phyloP scores from a whole-genome alignment of 92 coral and sea anemone genomes.

The Epizoanthus ramosus region DNA sequence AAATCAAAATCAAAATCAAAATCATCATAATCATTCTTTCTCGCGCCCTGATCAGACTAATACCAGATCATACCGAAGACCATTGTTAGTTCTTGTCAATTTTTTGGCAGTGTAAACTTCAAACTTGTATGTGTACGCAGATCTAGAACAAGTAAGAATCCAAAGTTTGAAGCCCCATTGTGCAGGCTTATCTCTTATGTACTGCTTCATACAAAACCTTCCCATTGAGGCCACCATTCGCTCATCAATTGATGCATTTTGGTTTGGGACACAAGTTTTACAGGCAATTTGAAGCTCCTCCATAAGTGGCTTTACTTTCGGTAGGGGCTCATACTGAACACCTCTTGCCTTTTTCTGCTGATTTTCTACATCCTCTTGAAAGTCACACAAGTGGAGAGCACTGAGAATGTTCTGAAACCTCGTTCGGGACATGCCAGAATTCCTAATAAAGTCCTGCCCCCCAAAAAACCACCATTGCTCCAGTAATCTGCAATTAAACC shows the following conservation, averaged over 20 bases:
- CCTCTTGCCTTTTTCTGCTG: slow-evolving; percentile 43
- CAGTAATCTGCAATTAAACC: slow-evolving; percentile 48
- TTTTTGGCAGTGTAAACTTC: slow-evolving; percentile 34
- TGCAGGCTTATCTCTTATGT: slow-evolving; percentile 38
- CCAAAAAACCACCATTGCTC: slow-evolving; percentile 38
- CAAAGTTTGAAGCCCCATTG: slow-evolving; percentile 59
- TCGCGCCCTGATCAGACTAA: too few species aligned
- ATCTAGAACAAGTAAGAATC: slow-evolving; percentile 33
- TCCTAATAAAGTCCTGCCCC: slow-evolving; percentile 41
- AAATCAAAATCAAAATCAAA: not conserved
- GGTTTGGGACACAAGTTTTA: slow-evolving; percentile 30
- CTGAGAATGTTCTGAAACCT: slow-evolving; percentile 50
- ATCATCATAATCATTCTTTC: too few species aligned
- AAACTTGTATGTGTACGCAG: slow-evolving; percentile 26
- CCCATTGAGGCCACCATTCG: slow-evolving; percentile 56
- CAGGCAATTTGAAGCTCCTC: slow-evolving; percentile 37
- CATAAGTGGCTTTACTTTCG: slow-evolving; percentile 26
- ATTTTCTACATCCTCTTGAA: slow-evolving; percentile 55
- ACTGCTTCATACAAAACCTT: slow-evolving; percentile 58
- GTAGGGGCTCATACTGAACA: slow-evolving; percentile 27
- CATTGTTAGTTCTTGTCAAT: slow-evolving; percentile 18
- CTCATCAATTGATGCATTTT: slow-evolving; percentile 42
- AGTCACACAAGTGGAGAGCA: slow-evolving; percentile 53
- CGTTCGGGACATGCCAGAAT: slow-evolving; percentile 47
- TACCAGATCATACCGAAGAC: slow-evolving; percentile 34